Evolutionary conservation across 2,888 invertebrate genomes (phyloP), one percentile per base, ranked within the genome.

Genomic region (Agrochola macilenta): DNA sequence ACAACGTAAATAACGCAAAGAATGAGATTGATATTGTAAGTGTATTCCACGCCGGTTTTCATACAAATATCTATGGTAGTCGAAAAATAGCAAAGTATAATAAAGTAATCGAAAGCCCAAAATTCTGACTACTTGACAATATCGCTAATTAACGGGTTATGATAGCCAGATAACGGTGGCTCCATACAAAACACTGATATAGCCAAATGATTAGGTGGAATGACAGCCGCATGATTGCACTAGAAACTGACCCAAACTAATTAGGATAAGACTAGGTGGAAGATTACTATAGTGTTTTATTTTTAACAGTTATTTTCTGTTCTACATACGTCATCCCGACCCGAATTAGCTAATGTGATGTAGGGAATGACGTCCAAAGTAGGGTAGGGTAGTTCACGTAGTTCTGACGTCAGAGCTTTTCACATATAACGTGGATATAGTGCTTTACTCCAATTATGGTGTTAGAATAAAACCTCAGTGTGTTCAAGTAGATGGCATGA

Each of bases 331-430:
- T 52, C 72, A 83, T 46, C 35, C 17, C 35, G 26, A n/a, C 64
- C 65, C 14, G 26, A 81, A 74, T 65, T 20, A 63, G 26, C 30
- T 54, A 72, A 82, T 58, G 43, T 26, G 26, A 54, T 54, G 46
- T 79, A 58, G 26, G 3, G 57, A 35, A 65, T 79, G 69, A 83
- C 79, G 74, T 82, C 74, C 54, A 14, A 79, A 35, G 1, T 30
- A 26, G 0, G 49, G 17, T 57, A 57, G 17, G 49, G 17, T 57
- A 57, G 17, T 46, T 79, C 54, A 46, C 65, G 66, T 63, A 54
- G 8, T 20, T 74, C 23, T 70, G 69, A 82, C 84, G 61, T 75
- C 79, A 74, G n/a, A 64, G 26, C 8, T 52, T 46, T 52, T 26
- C 23, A 46, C 5, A 66, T 52, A 68, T 68, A 14, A 64, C 2